Evolutionary conservation across 2,797 vertebrate genomes (phyloP).

Genomic region (Buceros bicornis): DNA sequence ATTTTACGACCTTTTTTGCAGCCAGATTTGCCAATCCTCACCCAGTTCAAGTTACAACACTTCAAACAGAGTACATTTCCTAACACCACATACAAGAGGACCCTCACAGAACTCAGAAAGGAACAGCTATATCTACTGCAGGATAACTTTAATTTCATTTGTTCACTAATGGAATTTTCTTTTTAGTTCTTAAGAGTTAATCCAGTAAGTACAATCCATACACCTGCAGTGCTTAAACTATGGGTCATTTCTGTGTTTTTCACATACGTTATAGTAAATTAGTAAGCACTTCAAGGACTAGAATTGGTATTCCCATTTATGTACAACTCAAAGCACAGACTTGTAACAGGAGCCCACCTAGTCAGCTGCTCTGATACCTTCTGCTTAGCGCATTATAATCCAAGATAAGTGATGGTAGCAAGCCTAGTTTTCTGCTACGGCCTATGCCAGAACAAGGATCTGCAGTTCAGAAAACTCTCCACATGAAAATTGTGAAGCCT

Average conservation of each 20-base stretch:
- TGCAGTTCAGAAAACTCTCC: background rate
- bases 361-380: background rate
- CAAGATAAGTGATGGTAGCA: fast-evolving
- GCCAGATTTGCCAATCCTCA: background rate
- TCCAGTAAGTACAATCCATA: background rate
- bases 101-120: background rate
- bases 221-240: fast-evolving
- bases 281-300: background rate
- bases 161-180: background rate
- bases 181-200: background rate
- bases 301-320: background rate
- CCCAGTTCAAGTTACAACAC: background rate
- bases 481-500: fast-evolving
- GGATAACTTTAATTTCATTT: background rate
- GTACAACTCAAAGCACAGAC: background rate
- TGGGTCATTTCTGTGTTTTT: background rate
- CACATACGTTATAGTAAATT: background rate
- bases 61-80: background rate
- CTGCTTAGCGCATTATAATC: fast-evolving
- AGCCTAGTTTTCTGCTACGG: background rate
- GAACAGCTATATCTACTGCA: background rate
- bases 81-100: background rate
- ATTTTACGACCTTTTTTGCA: background rate
- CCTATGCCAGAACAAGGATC: background rate
- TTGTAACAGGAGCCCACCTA: background rate